These are phyloP conservation scores for Solenodon paradoxus DNA, from an alignment of 2,113 vertebrate genomes.

Conservation along the genomic window DNA sequence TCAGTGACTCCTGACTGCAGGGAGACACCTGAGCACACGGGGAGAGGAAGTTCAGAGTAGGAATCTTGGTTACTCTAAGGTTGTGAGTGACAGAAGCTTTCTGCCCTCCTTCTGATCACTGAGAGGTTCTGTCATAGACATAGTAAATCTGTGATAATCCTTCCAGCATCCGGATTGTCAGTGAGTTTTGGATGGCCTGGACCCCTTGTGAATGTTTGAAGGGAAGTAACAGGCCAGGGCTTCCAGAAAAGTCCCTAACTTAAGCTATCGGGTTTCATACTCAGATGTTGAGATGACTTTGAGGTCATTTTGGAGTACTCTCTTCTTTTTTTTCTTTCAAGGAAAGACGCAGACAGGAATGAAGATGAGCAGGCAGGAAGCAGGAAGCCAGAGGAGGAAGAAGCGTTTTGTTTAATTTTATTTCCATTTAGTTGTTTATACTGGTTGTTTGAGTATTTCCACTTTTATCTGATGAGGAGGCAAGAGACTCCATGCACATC, in stretches of 20 bases:
- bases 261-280: not conserved
- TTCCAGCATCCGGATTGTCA: not conserved
- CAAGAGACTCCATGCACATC: not conserved
- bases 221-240: not conserved
- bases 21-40: not conserved
- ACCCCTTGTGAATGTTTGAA: not conserved
- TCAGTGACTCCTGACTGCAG: not conserved
- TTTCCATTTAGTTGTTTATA: too few relatives aligned
- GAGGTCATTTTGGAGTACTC: not conserved
- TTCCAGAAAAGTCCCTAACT: not conserved
- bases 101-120: not conserved
- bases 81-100: not conserved
- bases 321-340: too few relatives aligned
- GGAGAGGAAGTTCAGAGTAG: not conserved
- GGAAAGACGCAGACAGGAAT: too few relatives aligned
- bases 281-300: not conserved
- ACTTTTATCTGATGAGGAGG: not conserved
- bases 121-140: not conserved
- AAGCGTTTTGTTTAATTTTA: too few relatives aligned
- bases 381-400: too few relatives aligned
- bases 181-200: not conserved
- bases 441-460: too few relatives aligned
- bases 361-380: too few relatives aligned
- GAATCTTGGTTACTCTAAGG: not conserved
- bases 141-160: not conserved